phyloP scores from a whole-genome alignment of 2,113 vertebrate genomes.

The Anoplopoma fimbria region DNA sequence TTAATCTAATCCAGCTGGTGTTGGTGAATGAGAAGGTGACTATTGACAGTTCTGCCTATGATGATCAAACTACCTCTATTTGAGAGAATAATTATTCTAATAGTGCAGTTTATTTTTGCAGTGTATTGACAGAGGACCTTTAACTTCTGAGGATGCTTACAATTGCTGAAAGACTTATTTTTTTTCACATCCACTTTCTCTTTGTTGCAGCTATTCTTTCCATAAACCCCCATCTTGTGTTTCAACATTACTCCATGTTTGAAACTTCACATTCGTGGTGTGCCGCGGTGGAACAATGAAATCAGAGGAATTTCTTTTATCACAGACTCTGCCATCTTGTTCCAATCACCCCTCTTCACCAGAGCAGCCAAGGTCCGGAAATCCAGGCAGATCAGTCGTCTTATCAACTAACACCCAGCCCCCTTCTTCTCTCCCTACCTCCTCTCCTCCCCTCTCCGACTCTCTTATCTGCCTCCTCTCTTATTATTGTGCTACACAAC shows the following conservation, averaged over 20 bases:
- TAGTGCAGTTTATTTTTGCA: neutral
- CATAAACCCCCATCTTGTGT: neutral
- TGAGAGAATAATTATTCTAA: neutral
- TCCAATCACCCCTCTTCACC: constrained; percentile 77
- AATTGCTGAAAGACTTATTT: neutral
- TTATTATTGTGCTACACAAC: neutral
- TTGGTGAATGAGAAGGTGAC: neutral
- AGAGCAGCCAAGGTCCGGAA: constrained; percentile 73
- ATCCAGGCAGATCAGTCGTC: constrained; percentile 75
- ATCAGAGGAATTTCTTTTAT: constrained; percentile 81
- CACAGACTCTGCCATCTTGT: constrained; percentile 79
- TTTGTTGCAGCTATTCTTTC: constrained; percentile 15
- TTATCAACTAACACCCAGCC: constrained; percentile 77
- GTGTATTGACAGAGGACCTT: neutral
- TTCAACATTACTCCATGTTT: constrained; percentile 47
- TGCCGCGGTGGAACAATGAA: constrained; percentile 71
- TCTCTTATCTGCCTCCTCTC: constrained; percentile 11
- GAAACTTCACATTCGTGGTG: constrained; percentile 47
- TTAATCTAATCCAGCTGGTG: constrained; percentile 6
- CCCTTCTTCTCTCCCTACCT: constrained; percentile 36
- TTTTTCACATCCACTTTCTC: constrained; percentile 6
- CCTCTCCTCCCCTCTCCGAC: constrained; percentile 1
- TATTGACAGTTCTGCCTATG: neutral
- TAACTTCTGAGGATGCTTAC: neutral
- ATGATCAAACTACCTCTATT: neutral